Evolutionary conservation across 2,888 invertebrate genomes (phyloP).

Genomic region (Aradus depressus): DNA sequence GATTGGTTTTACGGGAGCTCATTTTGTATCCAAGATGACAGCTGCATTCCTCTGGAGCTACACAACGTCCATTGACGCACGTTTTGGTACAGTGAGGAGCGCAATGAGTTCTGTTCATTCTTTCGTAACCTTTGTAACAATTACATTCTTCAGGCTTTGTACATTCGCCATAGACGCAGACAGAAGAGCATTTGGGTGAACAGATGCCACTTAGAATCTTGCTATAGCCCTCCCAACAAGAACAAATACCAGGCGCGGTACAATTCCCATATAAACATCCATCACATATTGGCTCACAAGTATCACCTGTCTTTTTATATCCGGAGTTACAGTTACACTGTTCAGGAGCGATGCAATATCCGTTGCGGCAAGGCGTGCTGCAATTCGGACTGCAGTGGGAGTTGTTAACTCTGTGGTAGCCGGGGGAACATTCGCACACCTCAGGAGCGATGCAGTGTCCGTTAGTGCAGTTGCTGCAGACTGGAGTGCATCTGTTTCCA

Average conservation of each 20-base stretch:
- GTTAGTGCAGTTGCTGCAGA: neutral
- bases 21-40: conserved; percentile 18
- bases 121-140: conserved; percentile 13
- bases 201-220: conserved; percentile 7
- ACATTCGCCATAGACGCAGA: conserved; percentile 15
- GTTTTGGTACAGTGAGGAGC: conserved; percentile 15
- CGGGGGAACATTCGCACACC: neutral
- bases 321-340: conserved; percentile 6
- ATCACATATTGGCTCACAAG: conserved; percentile 1
- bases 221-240: neutral
- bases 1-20: neutral
- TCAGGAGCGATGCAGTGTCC: conserved; percentile 4
- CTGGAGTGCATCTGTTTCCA: neutral
- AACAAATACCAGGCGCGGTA: neutral
- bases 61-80: conserved; percentile 22
- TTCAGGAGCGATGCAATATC: conserved; percentile 2
- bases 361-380: conserved; percentile 1
- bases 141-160: conserved; percentile 14
- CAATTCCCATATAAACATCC: neutral
- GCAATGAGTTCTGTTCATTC: conserved; percentile 8
- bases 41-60: conserved; percentile 17
- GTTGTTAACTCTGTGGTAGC: neutral
- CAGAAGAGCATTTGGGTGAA: conserved; percentile 14
- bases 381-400: neutral
- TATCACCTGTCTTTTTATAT: neutral